A percentile compares a stretch with the other conserved stretches of the same genome.
phyloP scores from a whole-genome alignment of 2,888 invertebrate species.

The Cheilosia urbana region DNA sequence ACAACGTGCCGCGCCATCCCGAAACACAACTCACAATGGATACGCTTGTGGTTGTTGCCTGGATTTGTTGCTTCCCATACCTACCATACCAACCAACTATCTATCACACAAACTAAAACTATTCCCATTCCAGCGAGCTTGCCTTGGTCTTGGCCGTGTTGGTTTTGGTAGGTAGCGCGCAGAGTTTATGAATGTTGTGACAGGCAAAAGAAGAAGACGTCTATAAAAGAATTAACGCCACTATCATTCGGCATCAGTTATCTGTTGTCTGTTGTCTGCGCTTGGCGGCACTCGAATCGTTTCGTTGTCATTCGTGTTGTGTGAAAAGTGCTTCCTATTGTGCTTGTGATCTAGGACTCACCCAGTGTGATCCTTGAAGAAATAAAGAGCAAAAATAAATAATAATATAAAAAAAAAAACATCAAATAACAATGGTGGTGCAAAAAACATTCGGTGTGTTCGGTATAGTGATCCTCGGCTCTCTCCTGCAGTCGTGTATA shows the following conservation, averaged over 20 bases:
- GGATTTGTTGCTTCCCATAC: conserved; percentile 27
- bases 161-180: conserved; percentile 62
- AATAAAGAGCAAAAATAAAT: conserved; percentile 39
- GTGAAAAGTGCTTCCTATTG: conserved; percentile 33
- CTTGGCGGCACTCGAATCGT: conserved; percentile 80
- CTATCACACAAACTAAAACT: conserved; percentile 44
- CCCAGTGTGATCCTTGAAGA: conserved; percentile 29
- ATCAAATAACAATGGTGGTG: conserved; percentile 75
- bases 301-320: conserved; percentile 31
- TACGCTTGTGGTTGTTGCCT: conserved; percentile 32
- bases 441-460: conserved; percentile 76
- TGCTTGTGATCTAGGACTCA: conserved; percentile 32
- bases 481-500: conserved; percentile 77
- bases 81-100: conserved; percentile 4
- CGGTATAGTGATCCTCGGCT: conserved; percentile 69
- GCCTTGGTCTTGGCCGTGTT: conserved; percentile 51
- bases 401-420: conserved; percentile 39
- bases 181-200: conserved; percentile 68
- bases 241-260: conserved; percentile 85
- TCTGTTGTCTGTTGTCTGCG: conserved; percentile 84
- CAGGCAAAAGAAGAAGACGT: conserved; percentile 78
- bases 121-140: conserved; percentile 45
- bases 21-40: conserved; percentile 13
- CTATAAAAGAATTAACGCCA: conserved; percentile 83
- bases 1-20: background rate